Evolutionary conservation across 1,140 invertebrate species (phyloP).

Genomic region (Lasaia peninsularis): DNA sequence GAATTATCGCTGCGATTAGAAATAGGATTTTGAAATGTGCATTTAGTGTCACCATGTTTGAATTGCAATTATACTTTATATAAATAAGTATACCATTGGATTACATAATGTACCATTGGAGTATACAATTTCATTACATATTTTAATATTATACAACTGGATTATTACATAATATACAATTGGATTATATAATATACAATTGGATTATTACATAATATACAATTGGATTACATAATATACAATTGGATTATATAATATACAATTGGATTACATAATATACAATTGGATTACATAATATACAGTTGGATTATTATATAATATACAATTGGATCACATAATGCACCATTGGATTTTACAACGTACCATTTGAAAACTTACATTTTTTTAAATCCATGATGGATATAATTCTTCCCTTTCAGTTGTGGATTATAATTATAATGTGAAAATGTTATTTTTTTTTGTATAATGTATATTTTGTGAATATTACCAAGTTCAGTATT

Average conservation of each 20-base stretch:
- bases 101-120: no score
- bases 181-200: background rate
- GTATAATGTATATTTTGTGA: constrained; percentile 27
- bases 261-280: background rate
- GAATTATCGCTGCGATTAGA: constrained; percentile 19
- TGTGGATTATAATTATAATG: background rate
- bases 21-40: constrained; percentile 29
- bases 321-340: constrained; percentile 1
- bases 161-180: constrained; percentile 14
- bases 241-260: background rate
- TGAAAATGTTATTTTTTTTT: constrained; percentile 9
- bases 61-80: constrained; percentile 18
- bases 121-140: no score
- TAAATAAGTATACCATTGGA: constrained; percentile 14
- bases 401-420: constrained; percentile 11
- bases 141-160: no score
- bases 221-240: background rate
- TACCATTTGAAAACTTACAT: background rate
- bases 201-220: constrained; percentile 1
- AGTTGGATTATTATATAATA: no score
- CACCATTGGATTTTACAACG: no score
- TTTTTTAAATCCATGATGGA: constrained; percentile 6
- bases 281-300: no score
- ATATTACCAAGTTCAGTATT: constrained; percentile 59
- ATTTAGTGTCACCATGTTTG: constrained; percentile 26